Percentiles rank a stretch among this genome's conserved stretches.
Evolutionary conservation across 2,113 vertebrate genomes (phyloP).

Genomic region (Spermophilus dauricus): DNA sequence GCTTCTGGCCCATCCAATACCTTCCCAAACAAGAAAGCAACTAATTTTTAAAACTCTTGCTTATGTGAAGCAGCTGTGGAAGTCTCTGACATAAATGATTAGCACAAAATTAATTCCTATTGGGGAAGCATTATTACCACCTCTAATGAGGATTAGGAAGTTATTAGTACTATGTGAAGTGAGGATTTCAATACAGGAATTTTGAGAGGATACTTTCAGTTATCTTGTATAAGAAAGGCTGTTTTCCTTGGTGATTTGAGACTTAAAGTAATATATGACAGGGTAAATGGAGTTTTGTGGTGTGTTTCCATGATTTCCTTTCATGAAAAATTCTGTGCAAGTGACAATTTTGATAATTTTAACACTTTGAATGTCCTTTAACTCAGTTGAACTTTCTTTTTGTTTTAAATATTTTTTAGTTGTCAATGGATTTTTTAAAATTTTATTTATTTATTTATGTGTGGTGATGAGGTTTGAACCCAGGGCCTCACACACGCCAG

Average conservation of each 20-base stretch:
- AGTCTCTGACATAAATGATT: conserved; percentile 85
- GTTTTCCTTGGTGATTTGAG: background rate
- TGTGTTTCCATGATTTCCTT: background rate
- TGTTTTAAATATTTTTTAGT: too few species aligned
- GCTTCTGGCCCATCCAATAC: conserved; percentile 80
- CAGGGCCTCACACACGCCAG: too few species aligned
- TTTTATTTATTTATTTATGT: too few species aligned
- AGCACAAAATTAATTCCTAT: conserved; percentile 88
- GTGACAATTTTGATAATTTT: background rate
- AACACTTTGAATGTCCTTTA: background rate
- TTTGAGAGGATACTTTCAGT: background rate
- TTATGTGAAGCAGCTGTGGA: conserved; percentile 84
- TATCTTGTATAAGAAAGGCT: conserved; percentile 36
- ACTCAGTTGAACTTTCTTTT: background rate
- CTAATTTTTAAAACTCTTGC: conserved; percentile 84
- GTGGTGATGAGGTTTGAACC: too few species aligned
- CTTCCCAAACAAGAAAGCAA: conserved; percentile 85
- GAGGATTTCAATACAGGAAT: background rate
- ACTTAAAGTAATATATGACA: conserved; percentile 30
- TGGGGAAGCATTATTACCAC: conserved; percentile 42
- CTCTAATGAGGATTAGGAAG: conserved; percentile 83
- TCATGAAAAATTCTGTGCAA: background rate
- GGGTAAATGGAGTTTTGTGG: conserved; percentile 23
- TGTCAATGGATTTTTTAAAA: too few species aligned
- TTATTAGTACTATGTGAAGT: conserved; percentile 64